Conservation (phyloP, 2,888 invertebrate genomes). For the Poecilus cupreus region DNA sequence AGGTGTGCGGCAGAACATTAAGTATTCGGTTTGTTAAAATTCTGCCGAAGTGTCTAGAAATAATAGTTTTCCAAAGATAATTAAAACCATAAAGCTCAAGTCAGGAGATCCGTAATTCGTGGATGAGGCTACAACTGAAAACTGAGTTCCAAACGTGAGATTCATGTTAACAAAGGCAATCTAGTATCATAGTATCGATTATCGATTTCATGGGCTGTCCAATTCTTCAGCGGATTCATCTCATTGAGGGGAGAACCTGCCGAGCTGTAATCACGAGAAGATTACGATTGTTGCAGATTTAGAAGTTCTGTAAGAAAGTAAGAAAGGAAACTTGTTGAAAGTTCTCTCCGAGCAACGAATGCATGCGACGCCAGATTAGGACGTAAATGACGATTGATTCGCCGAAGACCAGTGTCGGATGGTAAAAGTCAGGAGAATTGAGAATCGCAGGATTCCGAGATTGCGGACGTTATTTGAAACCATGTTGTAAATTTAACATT, state of each 20-base stretch:
- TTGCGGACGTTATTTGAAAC: not conserved
- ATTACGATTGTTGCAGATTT: constrained; percentile 49
- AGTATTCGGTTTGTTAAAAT: too few species aligned
- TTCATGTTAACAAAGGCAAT: constrained; percentile 8
- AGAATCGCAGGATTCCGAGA: not conserved
- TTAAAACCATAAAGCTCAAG: too few species aligned
- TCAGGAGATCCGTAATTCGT: too few species aligned
- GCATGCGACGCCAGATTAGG: constrained; percentile 32
- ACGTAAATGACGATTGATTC: constrained; percentile 46
- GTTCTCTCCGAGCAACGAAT: constrained; percentile 3
- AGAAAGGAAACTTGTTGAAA: constrained; percentile 40
- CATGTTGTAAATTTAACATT: not conserved
- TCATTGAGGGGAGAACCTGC: not conserved
- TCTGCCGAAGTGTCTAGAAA: not conserved
- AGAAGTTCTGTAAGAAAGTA: constrained; percentile 34
- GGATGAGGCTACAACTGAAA: too few species aligned
- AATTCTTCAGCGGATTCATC: not conserved
- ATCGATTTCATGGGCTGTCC: constrained; percentile 7
- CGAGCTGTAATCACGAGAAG: constrained; percentile 27
- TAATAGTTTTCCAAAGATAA: too few species aligned
- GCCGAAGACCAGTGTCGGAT: not conserved
- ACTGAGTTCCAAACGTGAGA: not conserved
- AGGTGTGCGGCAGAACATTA: too few species aligned
- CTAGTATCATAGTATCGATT: not conserved
- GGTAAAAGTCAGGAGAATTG: not conserved